A percentile compares a stretch with the other conserved stretches of the same genome.
These are phyloP conservation scores for Scelioninae gen. 2 DNA, from an alignment of 2,888 invertebrate species.

Conservation along the genomic window DNA sequence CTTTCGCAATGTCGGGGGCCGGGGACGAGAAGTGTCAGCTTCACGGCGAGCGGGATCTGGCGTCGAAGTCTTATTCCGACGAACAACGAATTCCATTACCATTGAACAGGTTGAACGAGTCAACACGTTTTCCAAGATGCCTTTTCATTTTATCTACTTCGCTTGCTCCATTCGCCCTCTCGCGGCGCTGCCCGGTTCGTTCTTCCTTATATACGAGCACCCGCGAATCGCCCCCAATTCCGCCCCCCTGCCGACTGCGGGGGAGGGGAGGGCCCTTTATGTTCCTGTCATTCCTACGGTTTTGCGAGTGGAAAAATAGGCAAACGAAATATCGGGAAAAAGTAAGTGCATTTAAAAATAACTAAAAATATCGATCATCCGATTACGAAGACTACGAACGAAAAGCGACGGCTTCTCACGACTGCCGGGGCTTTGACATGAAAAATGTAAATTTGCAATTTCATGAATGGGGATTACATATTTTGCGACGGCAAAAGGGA, in stretches of 20 bases:
- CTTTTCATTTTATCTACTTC: conserved; percentile 61
- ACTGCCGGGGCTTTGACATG: conserved; percentile 5
- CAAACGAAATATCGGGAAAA: conserved; percentile 35
- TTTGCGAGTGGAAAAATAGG: conserved; percentile 41
- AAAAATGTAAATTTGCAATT: conserved; percentile 17
- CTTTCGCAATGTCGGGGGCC: conserved; percentile 43
- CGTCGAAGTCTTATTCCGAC: conserved; percentile 65
- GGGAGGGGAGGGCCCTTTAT: conserved; percentile 53
- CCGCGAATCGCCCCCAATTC: conserved; percentile 28
- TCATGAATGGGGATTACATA: background rate
- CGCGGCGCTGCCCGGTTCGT: conserved; percentile 22
- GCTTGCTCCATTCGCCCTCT: conserved; percentile 54
- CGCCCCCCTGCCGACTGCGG: conserved; percentile 14
- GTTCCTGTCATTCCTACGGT: conserved; percentile 49
- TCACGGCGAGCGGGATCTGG: conserved; percentile 59
- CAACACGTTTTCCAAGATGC: conserved; percentile 62
- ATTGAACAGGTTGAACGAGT: conserved; percentile 65
- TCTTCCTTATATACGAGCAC: conserved; percentile 33
- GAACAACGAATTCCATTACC: conserved; percentile 69
- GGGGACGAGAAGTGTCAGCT: conserved; percentile 55
- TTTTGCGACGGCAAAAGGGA: too few relatives aligned
- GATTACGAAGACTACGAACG: background rate
- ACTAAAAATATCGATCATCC: conserved; percentile 27
- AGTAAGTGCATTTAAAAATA: conserved; percentile 46
- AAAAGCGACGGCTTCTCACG: background rate